Evolutionary conservation across 2,113 vertebrate genomes (phyloP).

Genomic region (Callithrix jacchus): DNA sequence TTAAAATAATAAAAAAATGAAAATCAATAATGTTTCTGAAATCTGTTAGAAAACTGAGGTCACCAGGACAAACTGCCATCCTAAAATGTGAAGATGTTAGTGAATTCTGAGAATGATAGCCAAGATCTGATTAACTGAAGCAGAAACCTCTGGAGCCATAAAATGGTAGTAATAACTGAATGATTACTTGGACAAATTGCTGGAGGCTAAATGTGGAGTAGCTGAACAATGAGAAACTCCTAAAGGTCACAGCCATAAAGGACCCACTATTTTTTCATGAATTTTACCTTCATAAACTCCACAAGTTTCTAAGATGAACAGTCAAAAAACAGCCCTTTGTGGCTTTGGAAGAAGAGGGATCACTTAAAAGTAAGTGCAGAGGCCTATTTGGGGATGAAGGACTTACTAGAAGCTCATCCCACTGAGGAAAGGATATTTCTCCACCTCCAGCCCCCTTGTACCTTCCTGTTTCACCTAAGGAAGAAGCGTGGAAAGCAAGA

Average conservation of each 20-base stretch:
- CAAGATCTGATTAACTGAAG: background rate
- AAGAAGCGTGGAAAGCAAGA: background rate
- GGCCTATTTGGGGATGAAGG: background rate
- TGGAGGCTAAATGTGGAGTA: background rate
- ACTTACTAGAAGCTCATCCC: background rate
- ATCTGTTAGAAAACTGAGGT: background rate
- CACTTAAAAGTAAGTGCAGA: background rate
- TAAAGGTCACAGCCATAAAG: background rate
- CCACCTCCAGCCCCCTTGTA: background rate
- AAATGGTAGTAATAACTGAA: background rate
- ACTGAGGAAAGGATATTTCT: background rate
- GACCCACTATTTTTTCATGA: background rate
- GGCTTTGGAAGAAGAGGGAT: background rate
- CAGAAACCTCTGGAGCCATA: background rate
- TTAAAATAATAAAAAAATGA: background rate
- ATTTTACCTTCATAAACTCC: background rate
- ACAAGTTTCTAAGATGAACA: background rate
- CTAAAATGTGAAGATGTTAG: background rate
- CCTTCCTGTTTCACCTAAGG: background rate
- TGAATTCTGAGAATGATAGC: background rate
- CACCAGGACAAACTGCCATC: background rate
- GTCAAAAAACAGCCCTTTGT: background rate
- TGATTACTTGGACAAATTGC: background rate
- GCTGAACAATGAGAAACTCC: background rate
- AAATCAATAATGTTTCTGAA: background rate